Base-by-base conservation (phyloP, 2,888 invertebrate species). In the Cremastinae sp. region DNA sequence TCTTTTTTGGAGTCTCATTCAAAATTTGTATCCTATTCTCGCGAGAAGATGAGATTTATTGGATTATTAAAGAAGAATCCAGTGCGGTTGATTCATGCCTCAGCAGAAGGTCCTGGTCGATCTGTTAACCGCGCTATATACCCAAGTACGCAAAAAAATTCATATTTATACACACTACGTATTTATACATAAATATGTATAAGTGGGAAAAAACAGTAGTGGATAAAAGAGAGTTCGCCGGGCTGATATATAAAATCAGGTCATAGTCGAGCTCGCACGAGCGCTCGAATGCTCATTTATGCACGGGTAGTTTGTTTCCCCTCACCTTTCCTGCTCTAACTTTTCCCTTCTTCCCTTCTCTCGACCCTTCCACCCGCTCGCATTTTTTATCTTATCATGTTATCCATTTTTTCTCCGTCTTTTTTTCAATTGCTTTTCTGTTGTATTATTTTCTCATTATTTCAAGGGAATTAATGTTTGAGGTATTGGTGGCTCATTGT, bases 231-330 rank as follows among this genome's bases (percentile, higher is more conserved):
- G 12, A 16, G 39, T 43, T 73, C 59, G 51, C 53, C 73, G 55
- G 49, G 51, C 35, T 28, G 28, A 28, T 47, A 41, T 56, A 51
- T 62, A 61, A 73, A 76, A 76, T 76, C 68, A 76, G 76, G 76
- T 76, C 76, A 76, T 62, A 72, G 68, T 47, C 20, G 64, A 35
- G 53, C 72, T 72, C 69, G 69, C 73, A 76, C 73, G 73, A 76
- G 76, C 72, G 74, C 69, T 64, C 69, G 76, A 76, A 76, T 73
- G 66, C 58, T 73, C 69, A 76, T 76, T 76, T 76, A 76, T 76
- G 76, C 76, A 76, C 76, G 76, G 73, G 68, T 76, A 76, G 76
- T 69, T 69, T 64, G 53, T 64, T 22, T 72, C 59, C 72, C 71
- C 45, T 58, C 55, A 64, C 51, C 59, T 59, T 35, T 22, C 61